A percentile compares a stretch with the other conserved stretches of the same genome.
Evolutionary conservation across 1,140 invertebrate genomes (phyloP).

Genomic region (Magallana gigas): DNA sequence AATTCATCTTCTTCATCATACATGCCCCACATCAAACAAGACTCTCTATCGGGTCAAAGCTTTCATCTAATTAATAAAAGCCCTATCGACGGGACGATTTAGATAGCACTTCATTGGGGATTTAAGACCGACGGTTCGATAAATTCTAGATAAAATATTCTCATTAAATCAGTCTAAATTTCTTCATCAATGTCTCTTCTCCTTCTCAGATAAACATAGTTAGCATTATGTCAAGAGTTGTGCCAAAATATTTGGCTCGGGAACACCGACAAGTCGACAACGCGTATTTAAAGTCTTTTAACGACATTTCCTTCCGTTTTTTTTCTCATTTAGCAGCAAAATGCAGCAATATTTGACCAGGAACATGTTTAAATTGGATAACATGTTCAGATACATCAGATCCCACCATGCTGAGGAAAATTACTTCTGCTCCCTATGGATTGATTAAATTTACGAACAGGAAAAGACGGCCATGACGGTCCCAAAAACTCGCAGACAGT

Average conservation of each 20-base stretch:
- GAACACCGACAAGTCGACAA: neutral
- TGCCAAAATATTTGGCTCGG: neutral
- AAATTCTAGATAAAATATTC: constrained; percentile 17
- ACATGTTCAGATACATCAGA: neutral
- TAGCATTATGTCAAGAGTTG: constrained; percentile 8
- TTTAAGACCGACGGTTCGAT: constrained; percentile 21
- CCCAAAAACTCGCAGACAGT: constrained; percentile 12
- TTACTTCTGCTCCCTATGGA: constrained; percentile 12
- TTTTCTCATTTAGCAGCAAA: neutral
- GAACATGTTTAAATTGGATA: constrained; percentile 21
- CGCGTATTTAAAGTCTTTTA: neutral
- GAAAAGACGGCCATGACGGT: constrained; percentile 11
- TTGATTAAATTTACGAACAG: constrained; percentile 29
- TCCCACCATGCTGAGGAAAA: neutral
- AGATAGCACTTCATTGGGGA: constrained; percentile 27
- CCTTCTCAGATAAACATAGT: constrained; percentile 16
- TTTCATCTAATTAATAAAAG: constrained; percentile 31
- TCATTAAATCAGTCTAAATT: constrained; percentile 27
- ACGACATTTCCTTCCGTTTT: neutral
- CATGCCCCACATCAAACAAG: constrained; percentile 27
- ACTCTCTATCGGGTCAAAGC: constrained; percentile 7
- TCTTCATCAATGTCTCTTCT: constrained; percentile 12
- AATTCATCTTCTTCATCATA: neutral
- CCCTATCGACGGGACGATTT: neutral
- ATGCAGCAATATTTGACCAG: constrained; percentile 11